Conservation (phyloP, 2,888 invertebrate genomes). For the Dasypolia templi region DNA sequence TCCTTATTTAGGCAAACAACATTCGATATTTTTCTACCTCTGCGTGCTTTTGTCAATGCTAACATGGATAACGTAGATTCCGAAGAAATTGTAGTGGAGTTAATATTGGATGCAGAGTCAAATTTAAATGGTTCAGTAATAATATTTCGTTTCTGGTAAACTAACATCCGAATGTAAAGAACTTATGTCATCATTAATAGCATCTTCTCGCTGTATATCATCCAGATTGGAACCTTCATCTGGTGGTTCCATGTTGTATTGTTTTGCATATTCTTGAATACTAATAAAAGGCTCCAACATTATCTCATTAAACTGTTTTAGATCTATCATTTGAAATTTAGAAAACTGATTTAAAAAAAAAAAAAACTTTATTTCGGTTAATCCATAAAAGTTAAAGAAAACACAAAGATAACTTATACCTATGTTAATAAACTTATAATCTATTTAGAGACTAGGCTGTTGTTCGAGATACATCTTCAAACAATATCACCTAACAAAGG, state of each 20-base stretch:
- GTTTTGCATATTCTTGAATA: constrained; percentile 87
- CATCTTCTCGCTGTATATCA: constrained; percentile 77
- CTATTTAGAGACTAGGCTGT: too few species aligned
- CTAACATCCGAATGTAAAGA: constrained; percentile 87
- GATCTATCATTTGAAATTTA: constrained; percentile 86
- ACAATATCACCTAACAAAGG: too few species aligned
- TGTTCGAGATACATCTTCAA: too few species aligned
- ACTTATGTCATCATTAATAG: constrained; percentile 80
- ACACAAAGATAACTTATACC: constrained; percentile 66
- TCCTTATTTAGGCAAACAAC: constrained; percentile 77
- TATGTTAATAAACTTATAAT: too few species aligned
- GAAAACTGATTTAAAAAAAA: too few species aligned
- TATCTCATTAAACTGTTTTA: constrained; percentile 86
- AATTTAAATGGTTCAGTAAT: constrained; percentile 89
- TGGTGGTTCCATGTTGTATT: constrained; percentile 82
- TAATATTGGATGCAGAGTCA: constrained; percentile 83
- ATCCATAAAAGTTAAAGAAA: too few species aligned
- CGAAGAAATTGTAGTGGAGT: constrained; percentile 84
- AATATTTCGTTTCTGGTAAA: constrained; percentile 89
- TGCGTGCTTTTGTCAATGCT: constrained; percentile 80
- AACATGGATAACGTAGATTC: constrained; percentile 84
- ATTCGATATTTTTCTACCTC: constrained; percentile 75
- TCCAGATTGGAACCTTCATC: constrained; percentile 85
- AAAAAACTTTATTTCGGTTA: too few species aligned
- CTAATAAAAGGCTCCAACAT: constrained; percentile 88